Base-by-base conservation (phyloP, 2,797 vertebrate species). In the Rhynchotus rufescens region DNA sequence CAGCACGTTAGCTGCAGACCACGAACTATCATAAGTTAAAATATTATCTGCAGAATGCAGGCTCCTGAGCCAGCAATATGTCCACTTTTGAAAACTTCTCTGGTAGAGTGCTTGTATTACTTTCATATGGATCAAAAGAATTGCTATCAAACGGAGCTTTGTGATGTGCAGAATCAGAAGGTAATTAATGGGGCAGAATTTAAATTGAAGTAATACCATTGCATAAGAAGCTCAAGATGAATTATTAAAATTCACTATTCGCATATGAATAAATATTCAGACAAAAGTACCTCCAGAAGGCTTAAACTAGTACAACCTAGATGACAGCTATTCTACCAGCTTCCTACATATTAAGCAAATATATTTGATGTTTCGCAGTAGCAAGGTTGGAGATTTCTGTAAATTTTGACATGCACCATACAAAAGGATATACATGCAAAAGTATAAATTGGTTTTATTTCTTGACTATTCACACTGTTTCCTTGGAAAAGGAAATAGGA, bases 41-140 rank as follows among this genome's bases (percentile, higher is more conserved):
- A 91, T 94, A 91, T 96, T 94, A 95, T 94, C 92, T 97, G 54
- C 78, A 95, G 95, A 96, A 93, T 94, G 54, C 95, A 82, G 78
- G 56, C 62, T 89, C 42, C 40, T 87, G 94, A 61, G 73, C 91
- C 77, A 94, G 71, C 82, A 84, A 80, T 59, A 56, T 84, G 80
- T 94, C 83, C 78, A 79, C 77, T 83, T 92, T 66, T 80, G 79
- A 95, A 89, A 92, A 94, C 47, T 88, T 93, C 90, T 57, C 67
- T 71, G 71, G 54, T 82, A 72, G 47, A 91, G 68, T 36, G 79
- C 61, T 90, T 40, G 83, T 86, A 88, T 68, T 96, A 66, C 40
- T 93, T 81, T 85, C 71, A 83, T 40, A 49, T 17, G 60, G 81
- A 95, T 96, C 89, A 94, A 95, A 68, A 96, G 82, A 95, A 96